Evolutionary conservation across 2,888 invertebrate genomes (phyloP), one percentile per base, ranked within the genome.

Genomic region (Phymatocera aterrima): DNA sequence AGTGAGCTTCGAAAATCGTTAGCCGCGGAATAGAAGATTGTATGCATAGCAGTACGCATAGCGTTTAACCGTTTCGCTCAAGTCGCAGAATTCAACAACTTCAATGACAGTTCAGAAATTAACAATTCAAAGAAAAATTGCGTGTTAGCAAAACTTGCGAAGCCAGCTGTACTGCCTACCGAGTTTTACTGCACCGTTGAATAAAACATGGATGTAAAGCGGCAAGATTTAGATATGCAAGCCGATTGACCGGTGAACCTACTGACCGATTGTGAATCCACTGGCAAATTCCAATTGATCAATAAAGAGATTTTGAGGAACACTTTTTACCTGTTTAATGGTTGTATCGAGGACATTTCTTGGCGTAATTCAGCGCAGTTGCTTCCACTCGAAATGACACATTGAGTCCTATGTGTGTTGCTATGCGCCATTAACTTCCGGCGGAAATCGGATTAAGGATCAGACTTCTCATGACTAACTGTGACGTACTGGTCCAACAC

Each of bases 201-300:
- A 72, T 78, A 70, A 78, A 78, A 78, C 78, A 72, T 78, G 21
- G 57, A 65, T 51, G 78, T 31, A 68, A 78, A 78, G 31, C 72
- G n/a, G n/a, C n/a, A n/a, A 28, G 43, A 18, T 31, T 72, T 28
- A 28, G 68, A 46, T 72, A 24, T 72, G 51, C 31, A 34, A 34
- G 15, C 10, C 51, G 72, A 51, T 72, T 48, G 72, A 72, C 72
- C 72, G 46, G 24, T 12, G 51, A n/a, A 51, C 12, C 68, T 46
- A 8, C 46, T 5, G n/a, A 28, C 68, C n/a, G 43, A 68, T 43
- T 68, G 43, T 64, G 6, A 64, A 18, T 18, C 18, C 6, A 64
- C 37, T n/a, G 18, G 34, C 37, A 21, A 18, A 64, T 64, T 68
- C 28, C 4, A 46, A 24, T 68, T 68, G 15, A 46, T 46, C 28